phyloP scores from a whole-genome alignment of 1,140 invertebrate genomes.

The Dermatophagoides farinae region DNA sequence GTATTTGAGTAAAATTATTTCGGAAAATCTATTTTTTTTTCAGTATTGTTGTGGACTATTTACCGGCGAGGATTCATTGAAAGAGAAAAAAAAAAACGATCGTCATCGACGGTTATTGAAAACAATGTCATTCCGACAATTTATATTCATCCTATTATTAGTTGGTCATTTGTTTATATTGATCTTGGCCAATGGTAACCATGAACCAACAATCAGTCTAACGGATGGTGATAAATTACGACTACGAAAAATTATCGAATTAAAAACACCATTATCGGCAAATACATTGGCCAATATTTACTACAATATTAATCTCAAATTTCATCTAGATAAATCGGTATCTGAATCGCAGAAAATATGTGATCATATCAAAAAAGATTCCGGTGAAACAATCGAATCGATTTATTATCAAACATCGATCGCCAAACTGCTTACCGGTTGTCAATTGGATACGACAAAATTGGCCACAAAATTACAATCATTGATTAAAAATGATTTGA shows the following conservation, averaged over 20 bases:
- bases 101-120: too few relatives aligned
- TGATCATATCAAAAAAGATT: not conserved
- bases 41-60: too few relatives aligned
- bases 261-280: not conserved
- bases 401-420: constrained; percentile 1
- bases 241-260: not conserved
- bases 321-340: not conserved
- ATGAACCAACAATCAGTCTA: not conserved
- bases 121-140: too few relatives aligned
- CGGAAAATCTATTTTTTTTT: too few relatives aligned
- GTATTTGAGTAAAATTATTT: too few relatives aligned
- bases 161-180: too few relatives aligned
- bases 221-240: not conserved
- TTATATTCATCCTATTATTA: too few relatives aligned
- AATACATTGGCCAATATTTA: constrained; percentile 2
- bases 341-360: not conserved
- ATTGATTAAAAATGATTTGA: constrained; percentile 24
- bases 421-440: not conserved
- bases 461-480: constrained; percentile 24
- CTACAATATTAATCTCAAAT: not conserved
- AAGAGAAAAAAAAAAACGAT: too few relatives aligned
- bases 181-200: too few relatives aligned
- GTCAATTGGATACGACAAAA: not conserved
- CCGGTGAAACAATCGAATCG: not conserved
- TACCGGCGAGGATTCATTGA: too few relatives aligned